Base-by-base conservation (phyloP, 2,888 invertebrate species). In the Tipula vernalis region DNA sequence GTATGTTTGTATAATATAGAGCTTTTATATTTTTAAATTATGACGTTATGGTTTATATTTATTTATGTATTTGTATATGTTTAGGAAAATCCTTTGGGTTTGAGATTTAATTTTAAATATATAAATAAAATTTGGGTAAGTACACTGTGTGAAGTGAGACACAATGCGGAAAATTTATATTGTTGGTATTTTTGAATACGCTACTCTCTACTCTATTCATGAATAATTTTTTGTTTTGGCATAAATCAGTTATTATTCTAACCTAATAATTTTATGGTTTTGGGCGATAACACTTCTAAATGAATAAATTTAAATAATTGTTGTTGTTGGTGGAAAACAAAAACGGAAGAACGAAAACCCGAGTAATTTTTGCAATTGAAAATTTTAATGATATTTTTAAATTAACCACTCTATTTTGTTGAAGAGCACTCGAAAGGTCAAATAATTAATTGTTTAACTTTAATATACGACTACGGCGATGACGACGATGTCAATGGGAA, bases 221-320 rank as follows among this genome's bases (percentile, higher is more conserved):
- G 71, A 71, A 71, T 71, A 71, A 28, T 28, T 71, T 71, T 71
- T 18, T 28, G 28, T 28, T 71, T 71, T 71, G 28, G 18, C 10
- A 71, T 71, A 71, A 71, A 71, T 71, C 71, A 71, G 71, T 71
- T 71, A 71, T 28, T 71, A 71, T 71, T 71, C 71, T 71, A 71
- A 71, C 71, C 71, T 71, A 71, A 71, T 71, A 71, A 71, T 71
- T 71, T 71, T 71, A 71, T 71, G 71, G 71, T 71, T 71, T 71
- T 71, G 28, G 71, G 71, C 71, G 71, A 71, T 71, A 71, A 71
- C 71, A 71, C 71, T 71, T 71, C 28, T 71, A 71, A 71, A 71
- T 71, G 71, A 71, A 71, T 71, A 71, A 71, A 71, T 71, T 71
- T 71, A 10, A 71, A 71, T 71, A 71, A 28, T 28, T 28, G 0